A percentile compares a stretch with the other conserved stretches of the same genome.
These are phyloP conservation scores for Limnothrissa miodon DNA, from an alignment of 2,113 vertebrate genomes.

Conservation along the genomic window DNA sequence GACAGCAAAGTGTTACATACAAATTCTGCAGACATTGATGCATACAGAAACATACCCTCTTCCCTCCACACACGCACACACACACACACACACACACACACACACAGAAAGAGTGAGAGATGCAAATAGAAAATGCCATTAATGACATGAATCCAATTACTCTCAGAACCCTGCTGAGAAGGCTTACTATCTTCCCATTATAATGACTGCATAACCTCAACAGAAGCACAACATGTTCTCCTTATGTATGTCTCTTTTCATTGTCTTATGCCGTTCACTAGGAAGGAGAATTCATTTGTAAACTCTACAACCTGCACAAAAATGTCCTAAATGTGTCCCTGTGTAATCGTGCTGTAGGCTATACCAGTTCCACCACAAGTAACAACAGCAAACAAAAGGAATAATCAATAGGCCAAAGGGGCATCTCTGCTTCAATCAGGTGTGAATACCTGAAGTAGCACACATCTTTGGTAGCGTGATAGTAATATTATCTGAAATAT, in stretches of 20 bases:
- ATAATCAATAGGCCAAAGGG: neutral
- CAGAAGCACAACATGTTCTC: neutral
- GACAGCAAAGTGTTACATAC: neutral
- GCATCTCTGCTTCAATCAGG: no score
- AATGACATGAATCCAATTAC: conserved; percentile 15
- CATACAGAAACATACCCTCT: neutral
- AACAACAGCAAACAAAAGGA: neutral
- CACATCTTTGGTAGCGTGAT: no score
- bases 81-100: conserved; percentile 14
- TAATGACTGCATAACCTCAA: conserved; percentile 3
- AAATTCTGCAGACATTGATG: neutral
- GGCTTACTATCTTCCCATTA: neutral
- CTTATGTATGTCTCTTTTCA: neutral
- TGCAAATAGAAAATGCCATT: neutral
- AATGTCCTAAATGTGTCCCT: neutral
- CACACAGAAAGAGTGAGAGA: neutral
- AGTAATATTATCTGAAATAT: neutral
- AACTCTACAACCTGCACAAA: neutral
- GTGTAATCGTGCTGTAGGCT: neutral
- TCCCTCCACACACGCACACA: neutral
- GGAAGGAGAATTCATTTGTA: neutral
- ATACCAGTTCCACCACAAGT: neutral
- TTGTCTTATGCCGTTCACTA: neutral
- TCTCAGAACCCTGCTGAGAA: neutral
- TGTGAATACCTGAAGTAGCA: no score